phyloP scores from a whole-genome alignment of 2,888 invertebrate genomes.

The Zygogramma bicolorata region DNA sequence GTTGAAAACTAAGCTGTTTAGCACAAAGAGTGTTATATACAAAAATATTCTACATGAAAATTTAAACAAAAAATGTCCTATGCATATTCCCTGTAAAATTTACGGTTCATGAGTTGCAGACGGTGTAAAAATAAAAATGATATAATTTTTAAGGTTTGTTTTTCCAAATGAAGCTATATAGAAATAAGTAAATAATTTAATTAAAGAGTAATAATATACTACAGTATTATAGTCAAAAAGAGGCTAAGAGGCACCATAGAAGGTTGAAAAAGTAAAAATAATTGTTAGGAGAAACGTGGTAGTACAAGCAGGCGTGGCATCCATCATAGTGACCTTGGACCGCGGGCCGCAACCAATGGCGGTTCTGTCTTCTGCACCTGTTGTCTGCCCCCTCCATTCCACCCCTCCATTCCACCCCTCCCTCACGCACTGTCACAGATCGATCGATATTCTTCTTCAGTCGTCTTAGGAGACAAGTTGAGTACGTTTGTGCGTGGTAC shows the following conservation, averaged over 20 bases:
- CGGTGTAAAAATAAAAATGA: constrained; percentile 1
- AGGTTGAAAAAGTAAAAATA: constrained; percentile 18
- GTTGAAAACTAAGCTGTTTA: constrained; percentile 8
- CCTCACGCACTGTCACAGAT: constrained; percentile 13
- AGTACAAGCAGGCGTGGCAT: constrained; percentile 16
- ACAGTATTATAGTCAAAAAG: constrained; percentile 18
- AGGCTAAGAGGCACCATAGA: background rate
- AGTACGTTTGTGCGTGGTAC: constrained; percentile 14
- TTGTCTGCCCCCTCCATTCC: constrained; percentile 18
- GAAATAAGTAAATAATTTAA: constrained; percentile 16
- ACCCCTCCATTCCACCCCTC: constrained; percentile 20
- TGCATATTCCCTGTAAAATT: background rate
- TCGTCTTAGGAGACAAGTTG: background rate
- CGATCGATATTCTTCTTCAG: background rate
- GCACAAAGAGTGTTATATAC: background rate
- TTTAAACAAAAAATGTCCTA: constrained; percentile 1
- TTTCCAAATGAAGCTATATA: constrained; percentile 7
- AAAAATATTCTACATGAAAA: background rate
- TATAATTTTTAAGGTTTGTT: background rate
- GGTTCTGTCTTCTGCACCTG: constrained; percentile 20
- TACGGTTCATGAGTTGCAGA: background rate
- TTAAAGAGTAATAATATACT: constrained; percentile 16
- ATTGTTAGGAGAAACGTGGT: constrained; percentile 17
- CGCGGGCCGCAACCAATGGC: constrained; percentile 7
- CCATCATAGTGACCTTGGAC: constrained; percentile 16